These are phyloP conservation scores for Rotaria macrura DNA, from an alignment of 2,888 invertebrate genomes.

Conservation along the genomic window DNA sequence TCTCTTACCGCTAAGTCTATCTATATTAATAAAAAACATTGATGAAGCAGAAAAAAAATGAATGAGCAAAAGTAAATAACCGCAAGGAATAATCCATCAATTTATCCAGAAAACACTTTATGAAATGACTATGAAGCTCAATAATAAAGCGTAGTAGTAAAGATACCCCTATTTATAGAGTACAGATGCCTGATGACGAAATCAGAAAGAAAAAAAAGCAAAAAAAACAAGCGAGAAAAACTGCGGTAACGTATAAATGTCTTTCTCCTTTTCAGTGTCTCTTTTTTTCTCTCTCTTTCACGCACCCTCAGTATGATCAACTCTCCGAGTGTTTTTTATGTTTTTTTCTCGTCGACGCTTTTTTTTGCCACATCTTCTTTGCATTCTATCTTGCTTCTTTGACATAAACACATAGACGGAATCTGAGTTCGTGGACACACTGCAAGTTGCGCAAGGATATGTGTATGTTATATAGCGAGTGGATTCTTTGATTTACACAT, in stretches of 20 bases:
- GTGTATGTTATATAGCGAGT: not conserved
- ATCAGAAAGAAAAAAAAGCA: not conserved
- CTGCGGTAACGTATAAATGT: not conserved
- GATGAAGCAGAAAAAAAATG: not conserved
- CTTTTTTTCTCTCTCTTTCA: not conserved
- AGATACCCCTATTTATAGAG: not conserved
- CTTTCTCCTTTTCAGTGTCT: not conserved
- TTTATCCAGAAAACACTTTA: not conserved
- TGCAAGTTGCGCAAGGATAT: not conserved
- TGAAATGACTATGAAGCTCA: not conserved
- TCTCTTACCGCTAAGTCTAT: not conserved
- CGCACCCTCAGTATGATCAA: not conserved
- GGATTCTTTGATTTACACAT: not conserved
- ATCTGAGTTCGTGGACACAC: not conserved
- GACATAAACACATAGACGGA: not conserved
- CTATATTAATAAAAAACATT: not conserved
- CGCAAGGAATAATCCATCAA: not conserved
- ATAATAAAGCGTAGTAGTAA: not conserved
- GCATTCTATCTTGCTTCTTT: not conserved
- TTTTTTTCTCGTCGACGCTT: not conserved
- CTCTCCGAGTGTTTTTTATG: not conserved
- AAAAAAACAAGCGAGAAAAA: not conserved
- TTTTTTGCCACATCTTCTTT: not conserved
- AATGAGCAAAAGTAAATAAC: not conserved
- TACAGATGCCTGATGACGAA: not conserved